Conservation (phyloP, 1,140 invertebrate genomes). For the Neodiprion pinetum region DNA sequence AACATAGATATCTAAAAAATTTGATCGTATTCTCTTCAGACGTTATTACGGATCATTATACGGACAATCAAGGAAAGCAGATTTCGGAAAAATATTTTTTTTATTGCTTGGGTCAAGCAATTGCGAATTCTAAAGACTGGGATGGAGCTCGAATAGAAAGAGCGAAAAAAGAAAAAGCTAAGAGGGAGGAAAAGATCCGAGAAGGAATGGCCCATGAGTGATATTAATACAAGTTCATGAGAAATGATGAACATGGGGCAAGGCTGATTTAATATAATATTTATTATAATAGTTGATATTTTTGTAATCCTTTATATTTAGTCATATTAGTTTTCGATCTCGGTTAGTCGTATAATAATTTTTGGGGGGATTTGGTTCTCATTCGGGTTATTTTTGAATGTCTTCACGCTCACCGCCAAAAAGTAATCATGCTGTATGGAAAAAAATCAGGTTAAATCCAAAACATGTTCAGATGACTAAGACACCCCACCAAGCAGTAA, state of each 20-base stretch:
- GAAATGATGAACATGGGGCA: too few species aligned
- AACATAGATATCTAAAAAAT: neutral
- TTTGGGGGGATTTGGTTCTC: too few species aligned
- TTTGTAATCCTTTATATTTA: neutral
- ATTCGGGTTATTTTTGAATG: too few species aligned
- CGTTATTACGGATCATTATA: neutral
- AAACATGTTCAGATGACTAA: too few species aligned
- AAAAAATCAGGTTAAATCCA: too few species aligned
- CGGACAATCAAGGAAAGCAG: neutral
- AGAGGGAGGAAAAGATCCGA: neutral
- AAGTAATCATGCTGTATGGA: too few species aligned
- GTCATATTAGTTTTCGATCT: neutral
- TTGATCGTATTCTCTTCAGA: neutral
- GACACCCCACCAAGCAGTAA: too few species aligned
- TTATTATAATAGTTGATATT: neutral
- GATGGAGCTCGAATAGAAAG: neutral
- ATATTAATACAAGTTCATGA: neutral
- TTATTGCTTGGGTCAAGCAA: neutral
- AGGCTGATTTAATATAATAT: neutral
- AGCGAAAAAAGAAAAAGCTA: neutral
- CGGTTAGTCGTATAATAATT: too few species aligned
- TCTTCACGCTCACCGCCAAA: too few species aligned
- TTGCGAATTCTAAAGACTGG: neutral
- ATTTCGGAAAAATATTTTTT: constrained; percentile 3
- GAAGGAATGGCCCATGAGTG: neutral